These are phyloP conservation scores for Gastrophryne carolinensis DNA, from an alignment of 2,797 vertebrate species.

Conservation along the genomic window DNA sequence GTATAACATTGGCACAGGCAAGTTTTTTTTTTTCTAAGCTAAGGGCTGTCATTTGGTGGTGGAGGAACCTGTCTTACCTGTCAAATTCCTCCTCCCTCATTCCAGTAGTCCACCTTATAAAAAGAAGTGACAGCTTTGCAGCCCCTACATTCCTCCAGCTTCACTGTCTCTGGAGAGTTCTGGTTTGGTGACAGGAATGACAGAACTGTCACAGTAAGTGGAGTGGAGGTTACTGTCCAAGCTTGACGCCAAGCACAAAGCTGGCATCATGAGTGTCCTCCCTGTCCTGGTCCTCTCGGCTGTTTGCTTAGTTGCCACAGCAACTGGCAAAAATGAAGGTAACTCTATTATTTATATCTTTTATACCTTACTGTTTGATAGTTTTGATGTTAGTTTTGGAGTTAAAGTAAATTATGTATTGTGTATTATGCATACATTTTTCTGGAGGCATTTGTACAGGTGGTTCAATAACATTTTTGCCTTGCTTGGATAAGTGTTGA, in stretches of 20 bases:
- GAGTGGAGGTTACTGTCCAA: not conserved
- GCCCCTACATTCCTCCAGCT: constrained; percentile 5
- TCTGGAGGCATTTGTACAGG: too few species aligned
- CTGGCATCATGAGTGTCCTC: constrained; percentile 28
- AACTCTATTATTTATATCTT: too few species aligned
- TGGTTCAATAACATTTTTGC: too few species aligned
- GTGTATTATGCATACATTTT: too few species aligned
- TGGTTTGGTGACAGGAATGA: constrained; percentile 31
- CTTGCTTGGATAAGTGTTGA: too few species aligned
- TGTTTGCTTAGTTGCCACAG: not conserved
- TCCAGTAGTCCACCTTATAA: constrained; percentile 42
- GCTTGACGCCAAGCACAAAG: not conserved
- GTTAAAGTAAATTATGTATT: not conserved
- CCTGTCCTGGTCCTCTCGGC: not conserved
- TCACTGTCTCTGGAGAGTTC: not conserved
- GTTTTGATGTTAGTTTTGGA: not conserved
- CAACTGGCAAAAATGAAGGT: constrained; percentile 2
- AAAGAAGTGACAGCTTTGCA: constrained; percentile 2
- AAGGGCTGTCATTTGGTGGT: constrained; percentile 28
- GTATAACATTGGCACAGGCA: not conserved
- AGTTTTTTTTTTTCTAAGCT: not conserved
- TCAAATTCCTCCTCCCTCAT: constrained; percentile 40
- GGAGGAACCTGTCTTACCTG: constrained; percentile 45
- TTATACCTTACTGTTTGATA: not conserved
- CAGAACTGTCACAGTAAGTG: not conserved